phyloP scores from a whole-genome alignment of 2,888 invertebrate genomes.

The Itoplectis maculator region DNA sequence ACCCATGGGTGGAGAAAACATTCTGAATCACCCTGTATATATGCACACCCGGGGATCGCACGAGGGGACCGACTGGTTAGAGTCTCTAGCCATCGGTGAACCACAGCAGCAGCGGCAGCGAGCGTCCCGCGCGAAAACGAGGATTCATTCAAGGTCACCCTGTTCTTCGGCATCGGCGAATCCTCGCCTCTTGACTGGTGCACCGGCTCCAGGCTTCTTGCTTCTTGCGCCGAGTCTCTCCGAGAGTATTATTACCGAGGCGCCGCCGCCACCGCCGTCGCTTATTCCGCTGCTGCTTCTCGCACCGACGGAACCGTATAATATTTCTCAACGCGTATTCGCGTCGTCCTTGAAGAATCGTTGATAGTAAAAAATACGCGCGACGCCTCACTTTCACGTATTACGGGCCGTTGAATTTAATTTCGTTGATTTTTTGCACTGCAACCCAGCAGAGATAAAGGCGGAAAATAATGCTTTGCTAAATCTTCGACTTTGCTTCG shows the following conservation, averaged over 20 bases:
- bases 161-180: slow-evolving; percentile 70
- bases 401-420: too few relatives aligned
- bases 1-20: too few relatives aligned
- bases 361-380: slow-evolving; percentile 4
- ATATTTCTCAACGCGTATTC: background rate
- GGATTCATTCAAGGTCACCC: slow-evolving; percentile 75
- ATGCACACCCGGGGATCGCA: too few relatives aligned
- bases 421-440: background rate
- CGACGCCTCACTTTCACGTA: background rate
- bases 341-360: slow-evolving; percentile 17
- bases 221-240: slow-evolving; percentile 23
- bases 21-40: too few relatives aligned
- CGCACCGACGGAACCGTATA: background rate
- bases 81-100: slow-evolving; percentile 15
- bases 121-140: slow-evolving; percentile 65
- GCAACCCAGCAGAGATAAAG: background rate
- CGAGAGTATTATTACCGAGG: slow-evolving; percentile 12
- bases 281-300: background rate
- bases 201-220: slow-evolving; percentile 40
- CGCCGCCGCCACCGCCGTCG: too few relatives aligned
- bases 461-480: too few relatives aligned
- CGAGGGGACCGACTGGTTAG: slow-evolving; percentile 26
- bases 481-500: too few relatives aligned
- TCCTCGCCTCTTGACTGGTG: slow-evolving; percentile 25
- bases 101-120: slow-evolving; percentile 29